phyloP scores from a whole-genome alignment of 1,140 invertebrate species.

The Hormaphis cornu region DNA sequence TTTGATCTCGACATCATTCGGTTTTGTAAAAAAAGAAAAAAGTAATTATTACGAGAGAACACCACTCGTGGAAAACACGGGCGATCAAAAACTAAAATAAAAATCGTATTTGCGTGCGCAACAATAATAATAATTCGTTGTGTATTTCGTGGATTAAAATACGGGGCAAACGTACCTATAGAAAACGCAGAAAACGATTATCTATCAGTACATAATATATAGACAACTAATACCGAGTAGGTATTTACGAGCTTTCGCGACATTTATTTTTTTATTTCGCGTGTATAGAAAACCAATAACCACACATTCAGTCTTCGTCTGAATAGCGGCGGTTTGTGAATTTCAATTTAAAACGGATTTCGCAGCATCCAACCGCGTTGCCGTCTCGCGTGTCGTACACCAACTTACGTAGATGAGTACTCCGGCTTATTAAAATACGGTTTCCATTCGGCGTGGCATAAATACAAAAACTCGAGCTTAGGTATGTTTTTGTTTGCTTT shows the following conservation, averaged over 20 bases:
- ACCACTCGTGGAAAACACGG: no score
- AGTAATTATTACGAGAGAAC: no score
- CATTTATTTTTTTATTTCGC: not conserved
- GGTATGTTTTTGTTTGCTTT: not conserved
- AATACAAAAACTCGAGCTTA: conserved; percentile 12
- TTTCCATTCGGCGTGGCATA: not conserved
- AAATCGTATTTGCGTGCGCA: no score
- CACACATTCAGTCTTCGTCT: not conserved
- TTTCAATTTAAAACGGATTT: conserved; percentile 30
- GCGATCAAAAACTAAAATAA: no score
- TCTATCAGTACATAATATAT: no score
- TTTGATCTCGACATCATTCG: no score
- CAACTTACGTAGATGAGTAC: not conserved
- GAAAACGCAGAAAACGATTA: no score
- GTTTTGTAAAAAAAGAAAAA: no score
- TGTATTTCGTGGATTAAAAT: no score
- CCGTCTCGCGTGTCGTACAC: not conserved
- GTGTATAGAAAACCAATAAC: conserved; percentile 15
- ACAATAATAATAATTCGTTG: no score
- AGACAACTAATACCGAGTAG: no score
- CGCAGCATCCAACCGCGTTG: not conserved
- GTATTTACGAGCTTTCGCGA: not conserved
- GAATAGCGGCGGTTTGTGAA: not conserved
- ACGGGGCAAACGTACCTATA: no score
- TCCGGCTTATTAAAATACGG: conserved; percentile 13